These are phyloP conservation scores for Spea multiplicata DNA, from an alignment of 2,113 vertebrate genomes.

Conservation along the genomic window DNA sequence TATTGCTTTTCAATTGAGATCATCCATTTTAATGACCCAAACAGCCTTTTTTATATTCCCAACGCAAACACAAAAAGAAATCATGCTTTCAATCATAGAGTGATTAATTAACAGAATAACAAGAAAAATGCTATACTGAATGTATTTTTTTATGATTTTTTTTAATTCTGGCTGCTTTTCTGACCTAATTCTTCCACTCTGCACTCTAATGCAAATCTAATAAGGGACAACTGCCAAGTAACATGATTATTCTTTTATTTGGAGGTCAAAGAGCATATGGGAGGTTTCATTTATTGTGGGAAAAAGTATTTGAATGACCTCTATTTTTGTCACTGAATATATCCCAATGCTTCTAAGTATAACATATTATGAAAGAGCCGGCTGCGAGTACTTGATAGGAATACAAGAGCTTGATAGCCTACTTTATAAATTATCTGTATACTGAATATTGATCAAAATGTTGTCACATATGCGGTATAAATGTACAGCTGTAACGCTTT, in stretches of 20 bases:
- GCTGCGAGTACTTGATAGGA: too few species aligned
- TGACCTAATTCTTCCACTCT: slow-evolving; percentile 23
- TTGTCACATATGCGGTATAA: too few species aligned
- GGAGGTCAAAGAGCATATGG: not conserved
- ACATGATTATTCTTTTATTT: not conserved
- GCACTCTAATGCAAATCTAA: slow-evolving; percentile 32
- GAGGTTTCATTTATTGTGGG: slow-evolving; percentile 18
- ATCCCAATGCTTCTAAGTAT: too few species aligned
- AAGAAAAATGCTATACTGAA: not conserved
- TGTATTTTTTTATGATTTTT: not conserved
- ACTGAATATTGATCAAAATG: too few species aligned
- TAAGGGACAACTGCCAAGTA: slow-evolving; percentile 21
- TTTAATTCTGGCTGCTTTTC: not conserved
- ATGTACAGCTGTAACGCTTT: too few species aligned
- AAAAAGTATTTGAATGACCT: slow-evolving; percentile 13
- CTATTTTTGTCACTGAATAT: not conserved
- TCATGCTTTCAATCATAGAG: not conserved
- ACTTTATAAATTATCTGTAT: too few species aligned
- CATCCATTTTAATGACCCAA: not conserved
- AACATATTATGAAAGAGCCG: too few species aligned
- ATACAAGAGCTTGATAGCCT: too few species aligned
- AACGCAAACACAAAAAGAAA: not conserved
- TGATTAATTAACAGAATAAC: not conserved
- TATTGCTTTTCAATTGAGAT: not conserved
- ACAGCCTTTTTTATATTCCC: not conserved